Percentiles rank a stretch among this genome's conserved stretches.
These are phyloP conservation scores for Stigmatopora argus DNA, from an alignment of 2,113 vertebrate species.

Conservation along the genomic window DNA sequence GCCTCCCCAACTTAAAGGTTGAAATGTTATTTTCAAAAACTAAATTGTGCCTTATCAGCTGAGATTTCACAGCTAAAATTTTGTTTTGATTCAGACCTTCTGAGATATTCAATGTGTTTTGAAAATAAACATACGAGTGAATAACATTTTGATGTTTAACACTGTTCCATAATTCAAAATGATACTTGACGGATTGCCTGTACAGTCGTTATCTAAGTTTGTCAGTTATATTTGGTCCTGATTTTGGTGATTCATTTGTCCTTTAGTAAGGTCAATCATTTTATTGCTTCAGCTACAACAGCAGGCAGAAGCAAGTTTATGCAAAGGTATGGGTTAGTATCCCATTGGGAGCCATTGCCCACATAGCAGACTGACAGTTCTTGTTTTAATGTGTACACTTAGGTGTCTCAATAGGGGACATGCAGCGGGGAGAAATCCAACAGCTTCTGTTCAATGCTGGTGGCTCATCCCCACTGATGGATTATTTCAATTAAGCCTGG, in stretches of 20 bases:
- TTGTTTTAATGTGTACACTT: slow-evolving; percentile 33
- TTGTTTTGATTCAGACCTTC: too few species aligned
- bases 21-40: slow-evolving; percentile 34
- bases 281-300: slow-evolving; percentile 36
- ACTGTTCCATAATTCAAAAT: neutral
- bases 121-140: too few species aligned
- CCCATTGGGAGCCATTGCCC: slow-evolving; percentile 39
- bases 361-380: slow-evolving; percentile 37
- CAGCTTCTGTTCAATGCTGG: slow-evolving; percentile 41
- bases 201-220: neutral
- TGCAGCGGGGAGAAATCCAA: slow-evolving; percentile 40
- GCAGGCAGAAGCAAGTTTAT: slow-evolving; percentile 37
- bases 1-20: slow-evolving; percentile 46
- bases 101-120: too few species aligned
- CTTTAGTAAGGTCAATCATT: slow-evolving; percentile 2
- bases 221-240: neutral
- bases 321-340: slow-evolving; percentile 12
- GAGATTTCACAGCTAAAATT: slow-evolving; percentile 13
- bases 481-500: slow-evolving; percentile 64
- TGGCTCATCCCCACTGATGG: slow-evolving; percentile 47
- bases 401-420: slow-evolving; percentile 25
- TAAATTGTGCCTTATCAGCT: slow-evolving; percentile 36
- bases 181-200: neutral
- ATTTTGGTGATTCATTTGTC: slow-evolving; percentile 2
- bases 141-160: too few species aligned